Evolutionary conservation across 2,888 invertebrate genomes (phyloP).

Genomic region (Monochamus alternatus): DNA sequence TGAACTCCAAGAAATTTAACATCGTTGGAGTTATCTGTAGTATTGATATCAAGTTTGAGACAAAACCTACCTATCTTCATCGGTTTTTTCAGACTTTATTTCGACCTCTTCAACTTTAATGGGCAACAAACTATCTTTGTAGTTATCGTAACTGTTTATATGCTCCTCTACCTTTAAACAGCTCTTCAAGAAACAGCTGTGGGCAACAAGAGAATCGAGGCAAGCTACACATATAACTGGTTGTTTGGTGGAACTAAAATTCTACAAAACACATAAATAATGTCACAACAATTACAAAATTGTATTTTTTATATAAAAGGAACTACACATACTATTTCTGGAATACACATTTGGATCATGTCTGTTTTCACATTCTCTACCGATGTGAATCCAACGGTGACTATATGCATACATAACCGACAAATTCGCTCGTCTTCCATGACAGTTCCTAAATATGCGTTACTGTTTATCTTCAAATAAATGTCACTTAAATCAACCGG

Average conservation of each 20-base stretch:
- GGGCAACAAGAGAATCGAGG: neutral
- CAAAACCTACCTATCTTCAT: too few species aligned
- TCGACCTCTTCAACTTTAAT: neutral
- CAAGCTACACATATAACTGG: neutral
- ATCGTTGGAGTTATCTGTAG: too few species aligned
- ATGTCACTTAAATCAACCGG: neutral
- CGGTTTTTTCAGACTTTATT: conserved; percentile 6
- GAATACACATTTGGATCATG: neutral
- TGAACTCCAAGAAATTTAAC: too few species aligned
- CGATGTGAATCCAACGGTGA: neutral
- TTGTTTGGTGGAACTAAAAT: neutral
- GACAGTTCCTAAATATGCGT: neutral
- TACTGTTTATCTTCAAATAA: neutral
- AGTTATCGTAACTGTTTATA: too few species aligned
- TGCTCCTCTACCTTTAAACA: neutral
- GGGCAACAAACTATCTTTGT: too few species aligned
- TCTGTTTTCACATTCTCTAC: neutral
- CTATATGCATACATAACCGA: conserved; percentile 3
- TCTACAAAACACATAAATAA: neutral
- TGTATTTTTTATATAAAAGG: neutral
- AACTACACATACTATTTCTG: conserved; percentile 2
- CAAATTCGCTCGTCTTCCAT: neutral
- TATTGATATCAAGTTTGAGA: too few species aligned
- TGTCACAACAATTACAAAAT: too few species aligned
- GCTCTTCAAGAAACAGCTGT: neutral